Evolutionary conservation across 2,797 vertebrate species (phyloP), one percentile per base, ranked within the genome.

Genomic region (Accipiter superciliosus): DNA sequence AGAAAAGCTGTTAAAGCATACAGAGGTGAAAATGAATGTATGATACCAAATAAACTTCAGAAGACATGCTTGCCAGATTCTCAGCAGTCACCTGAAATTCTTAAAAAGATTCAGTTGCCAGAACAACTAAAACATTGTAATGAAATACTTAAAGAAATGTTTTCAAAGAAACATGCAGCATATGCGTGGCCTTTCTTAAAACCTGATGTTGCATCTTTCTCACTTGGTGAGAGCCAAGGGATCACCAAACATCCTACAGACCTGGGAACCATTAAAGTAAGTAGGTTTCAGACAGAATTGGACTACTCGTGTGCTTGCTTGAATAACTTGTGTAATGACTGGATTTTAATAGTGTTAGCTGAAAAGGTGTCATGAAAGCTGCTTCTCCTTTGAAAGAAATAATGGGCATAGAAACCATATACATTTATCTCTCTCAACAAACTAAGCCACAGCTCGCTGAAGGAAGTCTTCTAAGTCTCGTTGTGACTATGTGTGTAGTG

Each of bases 101-200:
- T 59, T 57, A 98, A 98, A 89, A 98, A 85, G 79, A 62, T 58
- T 87, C 96, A 94, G 92, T 93, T 98, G 82, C 97, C 98, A 2
- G 97, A 99, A 90, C 98, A 98, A 76, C 97, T 99, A 49, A 97
- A 97, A 71, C 91, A 97, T 71, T 99, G 99, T 93, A 98, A 97
- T 42, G 97, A 97, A 53, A 98, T 99, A 95, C 97, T 99, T 77
- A 98, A 98, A 98, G 99, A 99, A 98, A 97, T 99, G 99, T 97
- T 99, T 63, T 98, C 99, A 26, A 99, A 99, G 97, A 99, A 99
- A 80, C 99, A 99, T 89, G 98, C 97, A 5, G 91, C 97, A 2
- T 99, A 99, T 18, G 98, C 99, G 0, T 99, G 99, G 99, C 99
- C 99, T 42, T 99, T 99, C 96, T 99, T 99, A 73, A 98, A 98